phyloP scores from a whole-genome alignment of 92 coral and sea anemone genomes.

The Paragorgia papillata region DNA sequence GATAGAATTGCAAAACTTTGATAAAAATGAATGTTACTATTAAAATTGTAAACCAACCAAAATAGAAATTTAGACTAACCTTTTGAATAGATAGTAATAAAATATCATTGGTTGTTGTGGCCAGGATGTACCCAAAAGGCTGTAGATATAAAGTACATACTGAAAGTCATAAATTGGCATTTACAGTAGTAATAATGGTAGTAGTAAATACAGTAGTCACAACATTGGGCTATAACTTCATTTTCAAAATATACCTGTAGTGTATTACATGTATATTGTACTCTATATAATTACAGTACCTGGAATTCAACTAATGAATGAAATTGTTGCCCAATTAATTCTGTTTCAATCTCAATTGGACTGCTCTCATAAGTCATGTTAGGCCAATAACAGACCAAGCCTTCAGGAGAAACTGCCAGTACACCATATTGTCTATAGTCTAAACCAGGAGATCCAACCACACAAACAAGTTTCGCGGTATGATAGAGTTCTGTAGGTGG shows the following conservation, averaged over 20 bases:
- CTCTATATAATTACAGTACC: constrained; percentile 48
- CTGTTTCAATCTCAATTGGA: constrained; percentile 79
- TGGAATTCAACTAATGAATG: constrained; percentile 83
- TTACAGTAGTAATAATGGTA: no score
- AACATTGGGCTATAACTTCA: no score
- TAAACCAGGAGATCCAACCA: constrained; percentile 60
- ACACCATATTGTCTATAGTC: constrained; percentile 67
- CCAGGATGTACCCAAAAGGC: constrained; percentile 77
- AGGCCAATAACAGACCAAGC: constrained; percentile 93
- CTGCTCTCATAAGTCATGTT: constrained; percentile 81
- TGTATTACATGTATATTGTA: not conserved
- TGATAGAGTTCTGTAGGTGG: constrained; percentile 91
- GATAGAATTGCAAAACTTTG: no score
- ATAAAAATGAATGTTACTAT: no score
- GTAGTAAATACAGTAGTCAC: no score
- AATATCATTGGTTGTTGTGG: constrained; percentile 90
- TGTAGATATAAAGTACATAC: constrained; percentile 31
- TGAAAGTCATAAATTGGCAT: no score
- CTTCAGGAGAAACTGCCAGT: constrained; percentile 90
- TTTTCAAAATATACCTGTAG: no score
- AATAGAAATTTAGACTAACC: constrained; percentile 50
- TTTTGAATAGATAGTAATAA: constrained; percentile 69
- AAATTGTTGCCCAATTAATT: constrained; percentile 81
- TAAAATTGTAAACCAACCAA: no score
- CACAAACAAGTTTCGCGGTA: constrained; percentile 76